Conservation (phyloP, 2,888 invertebrate genomes). For the Hydropsyche betteni region DNA sequence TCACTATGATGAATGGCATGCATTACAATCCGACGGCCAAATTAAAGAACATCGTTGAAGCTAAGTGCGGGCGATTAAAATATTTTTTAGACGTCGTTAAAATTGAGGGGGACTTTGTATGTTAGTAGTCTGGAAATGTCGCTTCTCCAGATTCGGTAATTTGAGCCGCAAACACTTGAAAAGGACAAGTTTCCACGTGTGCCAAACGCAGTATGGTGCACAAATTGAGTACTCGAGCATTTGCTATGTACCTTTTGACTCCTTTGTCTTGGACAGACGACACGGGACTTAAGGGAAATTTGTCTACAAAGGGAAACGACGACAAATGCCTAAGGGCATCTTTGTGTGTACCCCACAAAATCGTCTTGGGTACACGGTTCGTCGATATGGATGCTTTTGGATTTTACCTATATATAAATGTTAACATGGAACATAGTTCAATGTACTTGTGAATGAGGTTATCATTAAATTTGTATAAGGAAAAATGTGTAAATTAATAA, state of each 20-base stretch:
- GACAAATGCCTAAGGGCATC: conserved; percentile 40
- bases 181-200: background rate
- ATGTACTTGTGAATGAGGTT: too few relatives aligned
- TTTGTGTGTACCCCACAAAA: background rate
- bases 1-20: conserved; percentile 1
- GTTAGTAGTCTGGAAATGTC: background rate
- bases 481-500: too few relatives aligned
- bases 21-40: conserved; percentile 40
- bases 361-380: conserved; percentile 11
- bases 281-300: conserved; percentile 33
- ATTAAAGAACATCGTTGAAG: conserved; percentile 39
- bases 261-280: conserved; percentile 37
- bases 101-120: conserved; percentile 8
- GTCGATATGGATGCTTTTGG: background rate
- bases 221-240: background rate
- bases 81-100: too few relatives aligned
- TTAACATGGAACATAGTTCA: too few relatives aligned
- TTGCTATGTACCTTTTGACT: background rate
- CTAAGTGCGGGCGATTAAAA: conserved; percentile 45
- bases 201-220: background rate
- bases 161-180: background rate
- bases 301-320: conserved; percentile 37
- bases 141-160: background rate
- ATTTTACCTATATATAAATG: background rate
- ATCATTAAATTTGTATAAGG: too few relatives aligned